These are phyloP conservation scores for Macrocentrus cingulum DNA, from an alignment of 1,140 invertebrate genomes.

Conservation along the genomic window DNA sequence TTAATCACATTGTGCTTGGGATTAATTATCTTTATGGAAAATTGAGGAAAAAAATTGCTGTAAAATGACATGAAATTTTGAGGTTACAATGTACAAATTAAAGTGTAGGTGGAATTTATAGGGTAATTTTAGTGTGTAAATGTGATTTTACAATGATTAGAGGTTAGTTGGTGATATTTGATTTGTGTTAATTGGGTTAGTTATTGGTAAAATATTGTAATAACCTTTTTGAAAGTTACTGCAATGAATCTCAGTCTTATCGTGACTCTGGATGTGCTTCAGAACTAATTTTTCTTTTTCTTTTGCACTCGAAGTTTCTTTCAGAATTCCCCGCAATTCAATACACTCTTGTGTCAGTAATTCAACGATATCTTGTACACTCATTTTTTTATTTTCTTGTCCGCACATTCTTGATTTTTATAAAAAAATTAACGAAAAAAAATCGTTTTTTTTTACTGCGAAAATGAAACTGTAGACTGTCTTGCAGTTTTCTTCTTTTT, in stretches of 20 bases:
- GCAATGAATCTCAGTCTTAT: slow-evolving; percentile 28
- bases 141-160: background rate
- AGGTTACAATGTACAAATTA: too few relatives aligned
- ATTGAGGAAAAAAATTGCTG: too few relatives aligned
- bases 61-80: too few relatives aligned
- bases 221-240: slow-evolving; percentile 54
- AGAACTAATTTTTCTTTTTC: slow-evolving; percentile 45
- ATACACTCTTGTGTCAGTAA: slow-evolving; percentile 48
- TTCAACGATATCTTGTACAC: slow-evolving; percentile 40
- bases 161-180: background rate
- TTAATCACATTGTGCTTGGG: too few relatives aligned
- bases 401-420: slow-evolving; percentile 37
- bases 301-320: slow-evolving; percentile 27
- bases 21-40: too few relatives aligned
- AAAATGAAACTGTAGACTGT: too few relatives aligned
- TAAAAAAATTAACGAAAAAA: background rate
- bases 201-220: slow-evolving; percentile 8
- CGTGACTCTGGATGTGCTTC: slow-evolving; percentile 45
- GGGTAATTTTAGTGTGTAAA: too few relatives aligned
- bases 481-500: too few relatives aligned
- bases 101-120: too few relatives aligned
- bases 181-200: background rate
- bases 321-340: slow-evolving; percentile 38
- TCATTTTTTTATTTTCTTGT: slow-evolving; percentile 44
- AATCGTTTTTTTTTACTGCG: too few relatives aligned